These are phyloP conservation scores for Siniperca knerii DNA, from an alignment of 2,113 vertebrate genomes.

Conservation along the genomic window DNA sequence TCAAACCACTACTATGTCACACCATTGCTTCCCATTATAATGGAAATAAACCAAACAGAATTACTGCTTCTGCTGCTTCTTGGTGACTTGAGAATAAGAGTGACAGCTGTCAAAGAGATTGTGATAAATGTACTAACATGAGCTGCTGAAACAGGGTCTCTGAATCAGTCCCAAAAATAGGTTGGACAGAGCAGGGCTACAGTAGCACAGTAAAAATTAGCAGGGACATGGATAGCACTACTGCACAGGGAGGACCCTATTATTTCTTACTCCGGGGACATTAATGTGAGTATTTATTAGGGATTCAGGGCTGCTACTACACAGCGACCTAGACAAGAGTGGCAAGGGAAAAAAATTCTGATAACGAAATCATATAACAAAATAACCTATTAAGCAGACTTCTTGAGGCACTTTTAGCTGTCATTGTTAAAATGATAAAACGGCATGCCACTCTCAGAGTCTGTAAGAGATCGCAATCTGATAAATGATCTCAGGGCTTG, in stretches of 20 bases:
- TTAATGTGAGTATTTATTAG: slow-evolving; percentile 79
- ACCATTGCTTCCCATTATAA: background rate
- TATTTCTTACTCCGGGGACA: slow-evolving; percentile 75
- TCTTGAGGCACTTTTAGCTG: slow-evolving; percentile 82
- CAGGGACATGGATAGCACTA: slow-evolving; percentile 49
- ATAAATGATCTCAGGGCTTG: slow-evolving; percentile 81
- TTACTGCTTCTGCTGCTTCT: background rate
- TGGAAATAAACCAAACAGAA: background rate
- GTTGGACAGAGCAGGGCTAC: background rate
- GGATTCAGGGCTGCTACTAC: slow-evolving; percentile 74
- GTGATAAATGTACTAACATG: slow-evolving; percentile 19
- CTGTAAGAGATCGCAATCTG: slow-evolving; percentile 82
- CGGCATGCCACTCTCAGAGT: slow-evolving; percentile 80
- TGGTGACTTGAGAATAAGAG: background rate
- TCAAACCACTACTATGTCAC: background rate
- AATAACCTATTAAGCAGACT: slow-evolving; percentile 84
- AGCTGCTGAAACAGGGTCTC: slow-evolving; percentile 3
- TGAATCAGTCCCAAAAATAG: slow-evolving; percentile 31
- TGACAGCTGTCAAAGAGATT: slow-evolving; percentile 29
- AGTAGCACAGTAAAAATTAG: slow-evolving; percentile 32
- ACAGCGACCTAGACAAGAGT: slow-evolving; percentile 66
- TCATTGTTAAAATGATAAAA: slow-evolving; percentile 86
- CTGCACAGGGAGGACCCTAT: slow-evolving; percentile 74
- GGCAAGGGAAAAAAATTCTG: slow-evolving; percentile 71
- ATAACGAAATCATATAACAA: slow-evolving; percentile 84